Conservation (phyloP, 2,888 invertebrate genomes). For the Antheraea assamensis region DNA sequence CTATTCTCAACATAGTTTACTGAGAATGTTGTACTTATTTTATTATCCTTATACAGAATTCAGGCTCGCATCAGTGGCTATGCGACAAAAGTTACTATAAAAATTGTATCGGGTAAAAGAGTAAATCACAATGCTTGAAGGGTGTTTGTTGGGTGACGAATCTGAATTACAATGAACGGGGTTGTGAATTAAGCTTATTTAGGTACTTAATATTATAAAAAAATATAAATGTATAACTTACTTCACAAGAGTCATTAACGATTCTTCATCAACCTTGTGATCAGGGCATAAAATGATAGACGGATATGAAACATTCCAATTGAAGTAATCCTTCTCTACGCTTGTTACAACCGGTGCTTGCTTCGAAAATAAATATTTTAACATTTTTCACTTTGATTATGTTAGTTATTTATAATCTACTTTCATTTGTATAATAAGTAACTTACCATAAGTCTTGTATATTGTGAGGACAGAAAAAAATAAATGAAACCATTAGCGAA, state of each 20-base stretch:
- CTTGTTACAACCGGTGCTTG: constrained; percentile 86
- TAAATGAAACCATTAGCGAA: constrained; percentile 48
- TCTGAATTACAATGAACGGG: neutral
- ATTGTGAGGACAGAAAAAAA: constrained; percentile 56
- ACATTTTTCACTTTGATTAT: neutral
- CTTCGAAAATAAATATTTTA: constrained; percentile 45
- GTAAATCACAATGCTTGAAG: too few relatives aligned
- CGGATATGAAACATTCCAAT: constrained; percentile 87
- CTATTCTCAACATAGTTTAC: too few relatives aligned
- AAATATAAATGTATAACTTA: constrained; percentile 33
- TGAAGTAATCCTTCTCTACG: constrained; percentile 86
- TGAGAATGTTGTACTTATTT: too few relatives aligned
- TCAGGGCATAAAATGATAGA: constrained; percentile 85
- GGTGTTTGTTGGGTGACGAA: too few relatives aligned
- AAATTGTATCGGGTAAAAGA: too few relatives aligned
- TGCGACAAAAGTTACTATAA: too few relatives aligned
- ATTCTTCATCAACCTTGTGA: constrained; percentile 75
- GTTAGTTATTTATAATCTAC: neutral
- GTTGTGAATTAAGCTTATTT: neutral
- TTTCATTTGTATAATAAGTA: constrained; percentile 12
- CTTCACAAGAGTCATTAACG: constrained; percentile 49
- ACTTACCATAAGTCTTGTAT: constrained; percentile 62
- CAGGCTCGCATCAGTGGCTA: too few relatives aligned
- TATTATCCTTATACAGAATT: too few relatives aligned
- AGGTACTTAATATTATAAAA: neutral